Evolutionary conservation across 2,888 invertebrate genomes (phyloP).

Genomic region (Caenorhabditis doughertyi): DNA sequence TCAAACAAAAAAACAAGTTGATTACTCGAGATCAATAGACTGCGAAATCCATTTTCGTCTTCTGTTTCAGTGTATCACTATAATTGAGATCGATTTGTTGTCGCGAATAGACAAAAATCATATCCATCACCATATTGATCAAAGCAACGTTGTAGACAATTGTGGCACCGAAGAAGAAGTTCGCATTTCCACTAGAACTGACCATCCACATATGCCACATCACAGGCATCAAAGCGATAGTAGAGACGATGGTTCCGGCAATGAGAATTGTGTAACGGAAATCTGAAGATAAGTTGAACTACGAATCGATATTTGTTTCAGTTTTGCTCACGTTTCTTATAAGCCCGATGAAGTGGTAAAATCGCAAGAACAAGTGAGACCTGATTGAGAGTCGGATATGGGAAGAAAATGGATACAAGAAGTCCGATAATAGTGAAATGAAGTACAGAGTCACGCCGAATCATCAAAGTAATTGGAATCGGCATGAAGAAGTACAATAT

Average conservation of each 20-base stretch:
- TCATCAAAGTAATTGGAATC: slow-evolving; percentile 87
- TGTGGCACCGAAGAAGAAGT: slow-evolving; percentile 98
- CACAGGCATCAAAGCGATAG: slow-evolving; percentile 92
- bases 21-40: slow-evolving; percentile 52
- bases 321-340: slow-evolving; percentile 68
- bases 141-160: slow-evolving; percentile 94
- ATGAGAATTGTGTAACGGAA: slow-evolving; percentile 95
- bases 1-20: slow-evolving; percentile 1
- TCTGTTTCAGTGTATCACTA: slow-evolving; percentile 49
- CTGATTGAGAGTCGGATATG: slow-evolving; percentile 97
- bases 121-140: slow-evolving; percentile 67
- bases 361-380: slow-evolving; percentile 93
- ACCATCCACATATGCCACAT: slow-evolving; percentile 99
- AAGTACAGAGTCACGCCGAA: slow-evolving; percentile 84
- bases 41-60: slow-evolving; percentile 57
- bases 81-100: slow-evolving; percentile 56
- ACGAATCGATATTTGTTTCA: not conserved
- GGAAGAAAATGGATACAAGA: slow-evolving; percentile 93
- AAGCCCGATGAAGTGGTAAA: slow-evolving; percentile 93
- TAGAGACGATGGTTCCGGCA: slow-evolving; percentile 92
- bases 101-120: slow-evolving; percentile 67
- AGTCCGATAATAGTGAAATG: slow-evolving; percentile 84
- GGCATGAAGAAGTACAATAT: slow-evolving; percentile 95
- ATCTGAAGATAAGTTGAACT: slow-evolving; percentile 32
- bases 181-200: slow-evolving; percentile 97